A percentile compares a stretch with the other conserved stretches of the same genome.
phyloP scores from a whole-genome alignment of 1,140 invertebrate genomes.

The Venturia canescens region DNA sequence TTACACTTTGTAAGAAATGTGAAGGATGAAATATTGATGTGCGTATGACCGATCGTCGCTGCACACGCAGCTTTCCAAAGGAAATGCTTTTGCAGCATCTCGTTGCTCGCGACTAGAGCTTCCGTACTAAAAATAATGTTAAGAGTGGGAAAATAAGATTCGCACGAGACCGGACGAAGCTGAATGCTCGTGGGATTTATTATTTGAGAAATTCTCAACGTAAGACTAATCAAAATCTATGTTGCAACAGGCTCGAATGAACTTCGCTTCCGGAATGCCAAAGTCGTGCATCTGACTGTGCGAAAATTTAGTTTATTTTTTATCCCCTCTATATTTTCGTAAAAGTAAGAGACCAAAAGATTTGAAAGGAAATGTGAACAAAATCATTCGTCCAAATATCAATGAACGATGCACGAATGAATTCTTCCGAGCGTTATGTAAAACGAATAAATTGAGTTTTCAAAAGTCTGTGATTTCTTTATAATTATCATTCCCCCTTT shows the following conservation, averaged over 20 bases:
- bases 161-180: background rate
- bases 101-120: slow-evolving; percentile 9
- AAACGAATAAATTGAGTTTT: no score
- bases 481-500: no score
- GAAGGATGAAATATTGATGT: no score
- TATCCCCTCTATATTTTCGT: slow-evolving; percentile 33
- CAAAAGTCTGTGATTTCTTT: no score
- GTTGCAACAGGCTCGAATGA: background rate
- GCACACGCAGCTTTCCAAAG: background rate
- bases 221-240: slow-evolving; percentile 2
- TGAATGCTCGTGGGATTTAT: background rate
- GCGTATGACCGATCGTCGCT: slow-evolving; percentile 4
- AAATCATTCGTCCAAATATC: background rate
- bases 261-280: slow-evolving; percentile 6
- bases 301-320: background rate
- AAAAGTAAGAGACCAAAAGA: slow-evolving; percentile 4
- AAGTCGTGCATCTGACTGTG: slow-evolving; percentile 26
- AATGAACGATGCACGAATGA: no score
- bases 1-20: no score
- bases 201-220: background rate
- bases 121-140: slow-evolving; percentile 26
- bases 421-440: no score
- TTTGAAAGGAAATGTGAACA: slow-evolving; percentile 5
- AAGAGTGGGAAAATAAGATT: background rate
- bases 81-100: background rate